Conservation (phyloP, 2,797 vertebrate genomes). For the Gila robusta region DNA sequence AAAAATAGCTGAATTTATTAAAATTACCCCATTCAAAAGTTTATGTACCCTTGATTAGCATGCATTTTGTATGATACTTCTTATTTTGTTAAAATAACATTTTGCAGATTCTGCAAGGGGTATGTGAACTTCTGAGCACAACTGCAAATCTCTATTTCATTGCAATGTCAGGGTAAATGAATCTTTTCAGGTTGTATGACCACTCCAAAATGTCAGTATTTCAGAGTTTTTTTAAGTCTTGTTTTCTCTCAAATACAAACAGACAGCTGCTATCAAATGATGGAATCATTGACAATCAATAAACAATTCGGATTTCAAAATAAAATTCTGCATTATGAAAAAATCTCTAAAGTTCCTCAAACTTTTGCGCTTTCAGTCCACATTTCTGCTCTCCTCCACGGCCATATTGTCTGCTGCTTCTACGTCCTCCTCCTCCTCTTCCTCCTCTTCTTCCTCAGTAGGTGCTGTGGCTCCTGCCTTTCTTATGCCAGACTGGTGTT, state of each 20-base stretch:
- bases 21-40: too few species aligned
- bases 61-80: too few species aligned
- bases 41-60: too few species aligned
- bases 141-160: neutral
- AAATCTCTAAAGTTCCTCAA: constrained; percentile 3
- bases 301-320: constrained; percentile 37
- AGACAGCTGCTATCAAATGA: neutral
- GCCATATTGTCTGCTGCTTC: constrained; percentile 13
- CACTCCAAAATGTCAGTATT: neutral
- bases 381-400: constrained; percentile 33
- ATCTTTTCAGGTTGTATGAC: neutral
- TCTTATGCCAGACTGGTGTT: constrained; percentile 6
- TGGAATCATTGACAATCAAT: constrained; percentile 8
- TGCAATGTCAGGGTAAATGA: neutral
- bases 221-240: constrained; percentile 7
- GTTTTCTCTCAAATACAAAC: neutral
- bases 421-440: neutral
- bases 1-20: too few species aligned
- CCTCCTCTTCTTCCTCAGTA: constrained; percentile 37
- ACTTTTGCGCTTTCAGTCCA: constrained; percentile 40
- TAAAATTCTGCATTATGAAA: constrained; percentile 25
- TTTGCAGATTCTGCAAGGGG: too few species aligned
- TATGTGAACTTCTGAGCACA: too few species aligned
- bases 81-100: too few species aligned
- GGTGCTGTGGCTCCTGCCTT: constrained; percentile 1